Evolutionary conservation across 2,888 invertebrate genomes (phyloP), one percentile per base, ranked within the genome.

Genomic region (Idaea dimidiata): DNA sequence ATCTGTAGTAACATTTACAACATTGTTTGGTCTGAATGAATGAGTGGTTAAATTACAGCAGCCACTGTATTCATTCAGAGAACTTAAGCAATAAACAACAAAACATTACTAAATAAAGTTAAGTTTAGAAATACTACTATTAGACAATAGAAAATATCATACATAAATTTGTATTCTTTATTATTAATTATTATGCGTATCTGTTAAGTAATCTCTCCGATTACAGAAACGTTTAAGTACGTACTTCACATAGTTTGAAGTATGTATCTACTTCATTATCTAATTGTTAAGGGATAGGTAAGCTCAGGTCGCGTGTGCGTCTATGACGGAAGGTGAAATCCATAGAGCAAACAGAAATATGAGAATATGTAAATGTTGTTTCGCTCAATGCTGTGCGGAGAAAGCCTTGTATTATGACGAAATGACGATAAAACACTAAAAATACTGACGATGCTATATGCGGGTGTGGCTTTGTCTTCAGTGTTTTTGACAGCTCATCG

Each of bases 301-400:
- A 32, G 10, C 14, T 14, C 17, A 17, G 18, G 24, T 0, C 17
- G 67, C 61, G 72, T 67, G 71, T 69, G 66, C 70, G 71, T 63
- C 62, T 63, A 67, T 59, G 62, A 67, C 68, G 71, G 72, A 74
- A 74, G 79, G 89, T 81, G 91, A 91, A 91, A 91, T 88, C 88
- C 79, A 75, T 79, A 83, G 77, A 83, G 76, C 80, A 91, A 90
- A 92, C 89, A 89, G 80, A 86, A 82, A 84, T 80, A 79, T 83
- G 83, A 82, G 84, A 84, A 78, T 83, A 87, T 89, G 86, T 82
- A 88, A 89, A 89, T 85, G 84, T 85, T 80, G 78, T 18, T 56
- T 56, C 56, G 56, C 56, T 56, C 56, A 17, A 56, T 33, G 60
- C 58, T 74, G 75, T 67, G 66, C 69, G 79, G 89, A 87, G 91